These are phyloP conservation scores for Ctenicera cuprea DNA, from an alignment of 2,888 invertebrate genomes.

Conservation along the genomic window DNA sequence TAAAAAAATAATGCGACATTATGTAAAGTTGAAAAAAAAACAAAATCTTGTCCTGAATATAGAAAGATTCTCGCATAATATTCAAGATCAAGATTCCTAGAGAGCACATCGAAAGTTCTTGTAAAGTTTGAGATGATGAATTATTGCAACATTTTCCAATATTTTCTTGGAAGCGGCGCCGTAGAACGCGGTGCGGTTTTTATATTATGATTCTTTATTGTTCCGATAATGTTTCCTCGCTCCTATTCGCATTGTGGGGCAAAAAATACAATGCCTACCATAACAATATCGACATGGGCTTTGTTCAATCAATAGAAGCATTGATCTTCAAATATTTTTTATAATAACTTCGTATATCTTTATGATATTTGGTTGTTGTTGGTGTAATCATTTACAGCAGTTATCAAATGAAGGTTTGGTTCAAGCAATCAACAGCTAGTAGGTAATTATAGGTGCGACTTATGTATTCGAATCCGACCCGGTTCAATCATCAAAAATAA, in stretches of 20 bases:
- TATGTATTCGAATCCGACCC: too few relatives aligned
- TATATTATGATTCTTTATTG: slow-evolving; percentile 35
- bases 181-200: slow-evolving; percentile 24
- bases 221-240: slow-evolving; percentile 32
- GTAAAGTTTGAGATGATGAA: slow-evolving; percentile 25
- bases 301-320: slow-evolving; percentile 19
- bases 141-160: slow-evolving; percentile 30
- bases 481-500: too few relatives aligned
- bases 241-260: slow-evolving; percentile 22
- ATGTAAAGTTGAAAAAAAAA: slow-evolving; percentile 6
- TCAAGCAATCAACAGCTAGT: too few relatives aligned
- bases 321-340: neutral
- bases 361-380: neutral
- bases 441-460: too few relatives aligned
- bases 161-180: slow-evolving; percentile 28
- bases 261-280: slow-evolving; percentile 26
- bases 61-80: neutral
- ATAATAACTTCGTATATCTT: neutral
- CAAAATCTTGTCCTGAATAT: slow-evolving; percentile 19
- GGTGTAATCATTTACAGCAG: too few relatives aligned
- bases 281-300: slow-evolving; percentile 20
- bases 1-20: neutral
- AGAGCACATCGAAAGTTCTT: slow-evolving; percentile 19
- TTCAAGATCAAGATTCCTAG: slow-evolving; percentile 9
- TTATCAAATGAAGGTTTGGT: too few relatives aligned